These are phyloP conservation scores for Corydoras sp. DNA, from an alignment of 2,113 vertebrate species.

Conservation along the genomic window DNA sequence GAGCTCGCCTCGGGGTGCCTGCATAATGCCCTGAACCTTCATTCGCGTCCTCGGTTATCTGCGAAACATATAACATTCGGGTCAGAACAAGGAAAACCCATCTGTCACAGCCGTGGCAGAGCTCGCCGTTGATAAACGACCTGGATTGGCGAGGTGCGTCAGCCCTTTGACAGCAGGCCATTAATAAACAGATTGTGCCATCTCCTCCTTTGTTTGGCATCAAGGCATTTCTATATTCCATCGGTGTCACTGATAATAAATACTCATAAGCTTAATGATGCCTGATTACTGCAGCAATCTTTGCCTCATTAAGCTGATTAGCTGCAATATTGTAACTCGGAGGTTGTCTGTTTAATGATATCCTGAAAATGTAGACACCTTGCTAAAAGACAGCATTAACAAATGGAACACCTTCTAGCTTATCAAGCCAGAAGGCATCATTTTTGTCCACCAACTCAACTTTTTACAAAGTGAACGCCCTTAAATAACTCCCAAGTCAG, in stretches of 20 bases:
- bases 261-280: conserved; percentile 78
- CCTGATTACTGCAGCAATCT: conserved; percentile 77
- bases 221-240: conserved; percentile 68
- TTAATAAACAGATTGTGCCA: conserved; percentile 70
- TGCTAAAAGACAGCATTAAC: conserved; percentile 31
- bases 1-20: conserved; percentile 48
- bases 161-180: conserved; percentile 65
- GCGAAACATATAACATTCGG: conserved; percentile 61
- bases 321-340: conserved; percentile 63
- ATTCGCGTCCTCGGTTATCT: conserved; percentile 51
- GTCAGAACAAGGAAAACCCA: conserved; percentile 60
- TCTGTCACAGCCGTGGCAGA: conserved; percentile 58
- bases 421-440: conserved; percentile 10
- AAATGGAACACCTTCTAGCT: conserved; percentile 37
- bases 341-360: conserved; percentile 65
- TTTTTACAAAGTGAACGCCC: too few species aligned
- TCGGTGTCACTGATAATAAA: conserved; percentile 73
- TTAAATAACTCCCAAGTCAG: background rate
- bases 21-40: conserved; percentile 59
- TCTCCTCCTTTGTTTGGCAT: conserved; percentile 61
- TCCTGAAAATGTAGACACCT: conserved; percentile 44
- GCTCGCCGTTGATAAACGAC: conserved; percentile 63
- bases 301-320: conserved; percentile 79
- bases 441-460: too few species aligned
- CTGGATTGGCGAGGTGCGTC: conserved; percentile 53